Conservation (phyloP, 2,797 vertebrate genomes). For the Gobio occitaniae region DNA sequence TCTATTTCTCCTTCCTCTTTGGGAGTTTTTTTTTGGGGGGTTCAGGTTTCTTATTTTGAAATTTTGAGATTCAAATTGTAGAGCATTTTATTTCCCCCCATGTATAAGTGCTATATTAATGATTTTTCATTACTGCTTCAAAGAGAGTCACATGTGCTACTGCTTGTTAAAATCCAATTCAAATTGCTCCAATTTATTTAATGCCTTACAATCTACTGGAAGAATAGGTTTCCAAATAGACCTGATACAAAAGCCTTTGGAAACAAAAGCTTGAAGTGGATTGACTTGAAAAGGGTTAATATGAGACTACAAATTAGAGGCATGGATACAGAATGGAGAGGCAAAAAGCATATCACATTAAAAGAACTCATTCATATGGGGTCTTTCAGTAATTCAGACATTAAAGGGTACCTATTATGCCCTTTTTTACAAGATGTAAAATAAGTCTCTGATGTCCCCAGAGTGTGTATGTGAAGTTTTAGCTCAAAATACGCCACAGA, state of each 20-base stretch:
- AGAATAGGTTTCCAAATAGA: background rate
- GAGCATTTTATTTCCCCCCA: background rate
- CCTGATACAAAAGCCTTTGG: background rate
- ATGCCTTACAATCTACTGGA: background rate
- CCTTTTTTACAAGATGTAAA: no score
- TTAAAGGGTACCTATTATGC: background rate
- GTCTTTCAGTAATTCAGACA: background rate
- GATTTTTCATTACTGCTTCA: background rate
- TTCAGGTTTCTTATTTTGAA: background rate
- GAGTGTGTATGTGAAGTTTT: no score
- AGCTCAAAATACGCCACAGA: no score
- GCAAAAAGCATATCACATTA: background rate
- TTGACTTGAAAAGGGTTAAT: conserved; percentile 25
- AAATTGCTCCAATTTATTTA: conserved; percentile 9
- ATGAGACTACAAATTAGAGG: conserved; percentile 32
- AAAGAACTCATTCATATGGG: background rate
- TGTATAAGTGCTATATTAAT: background rate
- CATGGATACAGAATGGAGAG: background rate
- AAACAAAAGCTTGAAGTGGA: conserved; percentile 14
- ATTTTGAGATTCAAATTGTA: background rate
- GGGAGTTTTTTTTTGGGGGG: background rate
- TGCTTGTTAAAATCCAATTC: conserved; percentile 10
- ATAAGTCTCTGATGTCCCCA: no score
- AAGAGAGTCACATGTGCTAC: conserved; percentile 10
- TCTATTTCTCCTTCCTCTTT: background rate